phyloP scores from a whole-genome alignment of 2,797 vertebrate genomes.

The Gallirallus australis region DNA sequence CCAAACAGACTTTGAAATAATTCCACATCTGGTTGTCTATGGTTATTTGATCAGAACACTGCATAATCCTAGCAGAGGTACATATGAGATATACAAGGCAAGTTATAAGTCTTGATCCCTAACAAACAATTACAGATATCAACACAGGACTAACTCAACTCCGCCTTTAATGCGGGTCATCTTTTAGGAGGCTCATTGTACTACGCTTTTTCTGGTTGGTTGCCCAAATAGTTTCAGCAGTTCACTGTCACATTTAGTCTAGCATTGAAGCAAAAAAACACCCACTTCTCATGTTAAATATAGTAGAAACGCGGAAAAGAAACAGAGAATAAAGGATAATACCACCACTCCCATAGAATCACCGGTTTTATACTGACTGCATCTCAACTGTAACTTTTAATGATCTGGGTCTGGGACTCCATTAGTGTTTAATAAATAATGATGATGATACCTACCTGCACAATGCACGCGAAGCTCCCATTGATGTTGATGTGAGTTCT shows the following conservation, averaged over 20 bases:
- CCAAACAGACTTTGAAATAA: slow-evolving; percentile 2
- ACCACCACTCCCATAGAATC: neutral
- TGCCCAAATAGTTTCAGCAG: neutral
- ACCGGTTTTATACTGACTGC: neutral
- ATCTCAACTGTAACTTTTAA: slow-evolving; percentile 20
- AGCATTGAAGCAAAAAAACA: neutral
- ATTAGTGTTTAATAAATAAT: slow-evolving; percentile 63
- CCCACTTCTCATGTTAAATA: neutral
- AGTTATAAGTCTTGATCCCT: neutral
- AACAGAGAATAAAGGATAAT: neutral
- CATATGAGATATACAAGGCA: neutral
- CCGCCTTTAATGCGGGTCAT: neutral
- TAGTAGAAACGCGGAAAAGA: neutral
- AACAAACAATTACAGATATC: neutral
- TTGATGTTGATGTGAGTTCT: slow-evolving; percentile 15
- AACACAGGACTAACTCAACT: neutral
- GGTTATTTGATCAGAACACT: neutral
- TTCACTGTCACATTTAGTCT: neutral
- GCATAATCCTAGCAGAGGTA: neutral
- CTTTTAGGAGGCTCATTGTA: neutral
- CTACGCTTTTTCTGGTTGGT: neutral
- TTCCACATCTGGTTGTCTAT: neutral
- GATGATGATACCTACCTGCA: slow-evolving; percentile 43
- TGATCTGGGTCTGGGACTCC: neutral
- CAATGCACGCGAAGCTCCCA: neutral